These are phyloP conservation scores for Anguilla japonica DNA, from an alignment of 2,113 vertebrate genomes.

Conservation along the genomic window DNA sequence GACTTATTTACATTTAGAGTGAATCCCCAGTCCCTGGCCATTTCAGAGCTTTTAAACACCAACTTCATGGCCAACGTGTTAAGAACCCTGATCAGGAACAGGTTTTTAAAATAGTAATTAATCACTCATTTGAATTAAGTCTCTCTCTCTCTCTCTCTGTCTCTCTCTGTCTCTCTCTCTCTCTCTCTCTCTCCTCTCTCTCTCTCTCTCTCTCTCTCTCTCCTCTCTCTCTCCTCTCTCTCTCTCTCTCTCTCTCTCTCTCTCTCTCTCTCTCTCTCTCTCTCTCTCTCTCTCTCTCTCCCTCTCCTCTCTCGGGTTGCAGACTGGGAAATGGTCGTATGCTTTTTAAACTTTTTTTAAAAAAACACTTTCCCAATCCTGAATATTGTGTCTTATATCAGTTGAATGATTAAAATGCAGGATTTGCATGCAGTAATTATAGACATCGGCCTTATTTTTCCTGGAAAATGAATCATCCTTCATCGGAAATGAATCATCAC, in stretches of 20 bases:
- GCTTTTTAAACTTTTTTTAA: not conserved
- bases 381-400: too few species aligned
- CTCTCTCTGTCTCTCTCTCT: too few species aligned
- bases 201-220: too few species aligned
- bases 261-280: too few species aligned
- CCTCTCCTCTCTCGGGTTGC: too few species aligned
- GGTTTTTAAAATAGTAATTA: slow-evolving; percentile 48
- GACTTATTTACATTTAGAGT: slow-evolving; percentile 89
- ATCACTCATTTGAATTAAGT: slow-evolving; percentile 56
- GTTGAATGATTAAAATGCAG: too few species aligned
- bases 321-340: too few species aligned
- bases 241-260: too few species aligned
- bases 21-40: slow-evolving; percentile 74
- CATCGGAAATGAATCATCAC: not conserved
- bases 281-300: too few species aligned
- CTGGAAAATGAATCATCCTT: not conserved
- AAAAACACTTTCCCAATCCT: too few species aligned
- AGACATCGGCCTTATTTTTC: not conserved
- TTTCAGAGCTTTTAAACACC: slow-evolving; percentile 76
- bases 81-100: slow-evolving; percentile 59
- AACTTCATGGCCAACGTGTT: slow-evolving; percentile 67
- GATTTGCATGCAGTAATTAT: not conserved
- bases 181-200: too few species aligned
- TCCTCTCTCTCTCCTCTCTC: too few species aligned
- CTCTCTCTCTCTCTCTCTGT: not conserved